Evolutionary conservation across 2,797 vertebrate species (phyloP).

Genomic region (Nasua narica): DNA sequence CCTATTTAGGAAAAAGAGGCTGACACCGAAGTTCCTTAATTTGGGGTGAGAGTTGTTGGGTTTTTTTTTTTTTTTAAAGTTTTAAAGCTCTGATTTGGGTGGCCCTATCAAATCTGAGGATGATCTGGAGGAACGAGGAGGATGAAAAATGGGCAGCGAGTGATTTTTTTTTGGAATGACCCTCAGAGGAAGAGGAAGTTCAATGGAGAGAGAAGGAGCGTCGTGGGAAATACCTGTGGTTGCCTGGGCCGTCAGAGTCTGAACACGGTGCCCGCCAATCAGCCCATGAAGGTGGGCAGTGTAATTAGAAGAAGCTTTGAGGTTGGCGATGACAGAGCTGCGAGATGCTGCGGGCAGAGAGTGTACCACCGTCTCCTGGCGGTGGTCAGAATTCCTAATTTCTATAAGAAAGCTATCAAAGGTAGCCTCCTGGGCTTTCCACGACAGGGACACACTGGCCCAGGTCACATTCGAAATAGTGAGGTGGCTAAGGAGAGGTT

Average conservation of each 20-base stretch:
- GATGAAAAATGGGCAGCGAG: background rate
- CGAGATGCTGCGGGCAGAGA: conserved; percentile 81
- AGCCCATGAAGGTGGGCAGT: conserved; percentile 89
- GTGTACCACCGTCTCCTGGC: conserved; percentile 86
- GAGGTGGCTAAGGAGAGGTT: conserved; percentile 91
- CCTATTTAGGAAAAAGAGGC: conserved; percentile 72
- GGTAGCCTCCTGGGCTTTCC: conserved; percentile 86
- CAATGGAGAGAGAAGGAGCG: conserved; percentile 64
- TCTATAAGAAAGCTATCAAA: conserved; percentile 93
- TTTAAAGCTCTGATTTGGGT: conserved; percentile 1
- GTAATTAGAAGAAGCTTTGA: conserved; percentile 88
- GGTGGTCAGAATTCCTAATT: conserved; percentile 89
- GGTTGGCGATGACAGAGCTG: conserved; percentile 85
- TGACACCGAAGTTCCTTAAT: conserved; percentile 68
- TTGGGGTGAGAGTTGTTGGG: conserved; percentile 53
- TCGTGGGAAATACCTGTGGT: conserved; percentile 87
- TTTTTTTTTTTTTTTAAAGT: conserved; percentile 37
- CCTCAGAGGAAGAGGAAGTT: conserved; percentile 65
- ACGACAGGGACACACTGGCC: conserved; percentile 88
- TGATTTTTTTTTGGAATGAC: background rate
- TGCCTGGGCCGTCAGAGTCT: conserved; percentile 84
- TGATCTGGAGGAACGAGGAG: background rate
- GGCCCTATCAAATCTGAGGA: background rate
- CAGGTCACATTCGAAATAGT: conserved; percentile 91
- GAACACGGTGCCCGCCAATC: conserved; percentile 82